Percentiles rank a stretch among this genome's conserved stretches.
phyloP scores from a whole-genome alignment of 2,888 invertebrate species.

The Dryadula phaetusa region DNA sequence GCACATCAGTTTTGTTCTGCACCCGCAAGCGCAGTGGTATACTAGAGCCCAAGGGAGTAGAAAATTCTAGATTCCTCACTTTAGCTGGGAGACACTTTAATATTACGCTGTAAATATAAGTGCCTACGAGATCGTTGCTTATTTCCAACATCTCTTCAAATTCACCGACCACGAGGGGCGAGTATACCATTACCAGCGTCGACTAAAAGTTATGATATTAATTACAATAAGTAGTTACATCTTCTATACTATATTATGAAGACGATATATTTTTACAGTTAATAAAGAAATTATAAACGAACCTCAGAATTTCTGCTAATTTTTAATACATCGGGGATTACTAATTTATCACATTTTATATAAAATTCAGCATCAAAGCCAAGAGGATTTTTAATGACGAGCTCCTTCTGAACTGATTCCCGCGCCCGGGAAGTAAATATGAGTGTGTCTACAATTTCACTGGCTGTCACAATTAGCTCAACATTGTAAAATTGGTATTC shows the following conservation, averaged over 20 bases:
- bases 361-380: slow-evolving; percentile 57
- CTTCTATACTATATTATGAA: too few relatives aligned
- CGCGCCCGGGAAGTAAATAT: slow-evolving; percentile 67
- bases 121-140: slow-evolving; percentile 63
- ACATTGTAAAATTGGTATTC: slow-evolving; percentile 77
- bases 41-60: slow-evolving; percentile 62
- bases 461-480: slow-evolving; percentile 57
- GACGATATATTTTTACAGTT: too few relatives aligned
- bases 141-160: slow-evolving; percentile 64
- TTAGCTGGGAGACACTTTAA: slow-evolving; percentile 73
- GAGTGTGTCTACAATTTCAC: slow-evolving; percentile 66
- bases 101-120: slow-evolving; percentile 65
- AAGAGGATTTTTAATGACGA: slow-evolving; percentile 66
- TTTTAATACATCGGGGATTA: slow-evolving; percentile 57
- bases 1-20: slow-evolving; percentile 65
- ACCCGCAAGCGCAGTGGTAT: slow-evolving; percentile 69
- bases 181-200: slow-evolving; percentile 62
- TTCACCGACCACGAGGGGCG: slow-evolving; percentile 72
- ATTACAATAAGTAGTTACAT: too few relatives aligned
- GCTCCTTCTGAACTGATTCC: slow-evolving; percentile 64
- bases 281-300: slow-evolving; percentile 1
- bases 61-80: slow-evolving; percentile 64
- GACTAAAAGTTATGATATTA: slow-evolving; percentile 55
- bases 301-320: slow-evolving; percentile 71
- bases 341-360: slow-evolving; percentile 59